These are phyloP conservation scores for Piezodorus guildinii DNA, from an alignment of 1,140 invertebrate genomes.

Conservation along the genomic window DNA sequence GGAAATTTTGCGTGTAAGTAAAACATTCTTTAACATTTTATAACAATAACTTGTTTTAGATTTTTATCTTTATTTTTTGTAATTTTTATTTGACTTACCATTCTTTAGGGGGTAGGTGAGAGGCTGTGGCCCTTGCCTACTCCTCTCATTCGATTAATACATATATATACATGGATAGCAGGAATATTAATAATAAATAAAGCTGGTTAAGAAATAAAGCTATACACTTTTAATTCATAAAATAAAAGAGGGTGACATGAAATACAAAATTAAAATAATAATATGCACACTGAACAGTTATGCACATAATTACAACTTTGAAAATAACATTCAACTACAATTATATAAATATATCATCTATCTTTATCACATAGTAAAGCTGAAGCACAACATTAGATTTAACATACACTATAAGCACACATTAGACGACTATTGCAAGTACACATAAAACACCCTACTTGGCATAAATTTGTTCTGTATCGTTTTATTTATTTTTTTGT, in stretches of 20 bases:
- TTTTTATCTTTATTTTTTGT: no score
- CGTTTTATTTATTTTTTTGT: no score
- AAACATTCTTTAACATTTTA: no score
- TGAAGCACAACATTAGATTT: constrained; percentile 16
- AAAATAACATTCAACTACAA: constrained; percentile 9
- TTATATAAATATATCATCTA: constrained; percentile 20
- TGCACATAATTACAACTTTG: constrained; percentile 10
- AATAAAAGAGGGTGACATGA: constrained; percentile 4
- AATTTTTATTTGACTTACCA: no score
- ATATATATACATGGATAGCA: no score
- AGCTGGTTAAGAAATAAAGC: background rate
- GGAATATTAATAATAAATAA: no score
- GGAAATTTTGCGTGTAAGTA: no score
- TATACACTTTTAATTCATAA: constrained; percentile 6
- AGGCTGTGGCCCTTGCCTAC: no score
- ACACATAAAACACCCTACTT: constrained; percentile 15
- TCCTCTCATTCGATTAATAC: no score
- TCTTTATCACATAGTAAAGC: constrained; percentile 22
- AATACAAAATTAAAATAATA: constrained; percentile 9
- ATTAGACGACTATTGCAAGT: constrained; percentile 13
- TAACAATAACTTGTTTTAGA: no score
- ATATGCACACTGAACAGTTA: background rate
- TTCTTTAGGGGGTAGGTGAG: no score
- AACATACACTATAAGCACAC: constrained; percentile 16
- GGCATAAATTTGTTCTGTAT: background rate